Base-by-base conservation (phyloP, 2,888 invertebrate genomes). In the Volucella bombylans region DNA sequence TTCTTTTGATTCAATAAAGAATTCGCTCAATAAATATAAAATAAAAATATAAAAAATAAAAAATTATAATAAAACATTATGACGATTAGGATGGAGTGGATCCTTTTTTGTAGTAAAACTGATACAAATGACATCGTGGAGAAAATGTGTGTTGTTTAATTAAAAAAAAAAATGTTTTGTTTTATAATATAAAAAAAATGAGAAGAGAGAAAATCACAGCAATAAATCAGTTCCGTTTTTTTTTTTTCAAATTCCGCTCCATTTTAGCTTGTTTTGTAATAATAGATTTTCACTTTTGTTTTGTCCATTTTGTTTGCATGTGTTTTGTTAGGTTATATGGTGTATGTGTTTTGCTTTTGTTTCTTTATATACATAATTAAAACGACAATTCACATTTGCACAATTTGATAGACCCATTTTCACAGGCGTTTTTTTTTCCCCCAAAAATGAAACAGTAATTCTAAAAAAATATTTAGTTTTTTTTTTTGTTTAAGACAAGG, bases 171-270 rank as follows among this genome's bases (percentile, higher is more conserved):
- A 67, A 68, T 71, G 65, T 68, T 68, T 77, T 68, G 82, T 71
- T 65, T 62, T 77, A 43, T 81, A 73, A 50, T 69, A 62, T 3
- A 86, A 86, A 77, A 73, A 31, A 45, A 54, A 31, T 31, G 82
- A 85, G 85, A 83, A 87, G 86, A 83, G 86, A 89, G 89, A 90
- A 90, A 91, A 91, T 91, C 91, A 91, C 91, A 91, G 91, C 90
- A 89, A 88, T 88, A 90, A 89, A 89, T 91, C 91, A 91, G 91
- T 91, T 90, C 91, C 89, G 90, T 90, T 86, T 65, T 55, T 82
- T 82, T 85, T 83, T 83, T 87, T 86, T 87, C 87, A 86, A 88
- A 88, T 88, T 88, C 87, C 87, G 87, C 87, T 87, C 86, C 87
- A 88, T 82, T 86, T 86, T 87, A 82, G 65, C 61, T 55, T 47